phyloP scores from a whole-genome alignment of 2,113 vertebrate genomes.

The Benitochromis conjunctus region DNA sequence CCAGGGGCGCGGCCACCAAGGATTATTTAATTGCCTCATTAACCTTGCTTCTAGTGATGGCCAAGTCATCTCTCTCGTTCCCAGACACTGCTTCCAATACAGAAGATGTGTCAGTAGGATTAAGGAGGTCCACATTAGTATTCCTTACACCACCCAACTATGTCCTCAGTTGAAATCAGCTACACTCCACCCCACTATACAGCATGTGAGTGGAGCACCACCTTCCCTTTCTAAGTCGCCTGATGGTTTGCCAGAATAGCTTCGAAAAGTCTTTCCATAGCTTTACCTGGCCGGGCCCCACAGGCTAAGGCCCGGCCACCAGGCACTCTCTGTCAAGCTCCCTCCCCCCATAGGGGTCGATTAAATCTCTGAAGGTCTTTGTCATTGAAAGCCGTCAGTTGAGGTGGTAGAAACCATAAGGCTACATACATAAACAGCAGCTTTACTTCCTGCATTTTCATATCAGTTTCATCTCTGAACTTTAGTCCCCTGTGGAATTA shows the following conservation, averaged over 20 bases:
- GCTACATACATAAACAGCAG: background rate
- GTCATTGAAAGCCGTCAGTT: too few species aligned
- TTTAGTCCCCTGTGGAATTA: background rate
- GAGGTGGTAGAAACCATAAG: background rate
- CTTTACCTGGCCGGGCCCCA: background rate
- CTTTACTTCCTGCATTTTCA: background rate
- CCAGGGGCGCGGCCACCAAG: background rate
- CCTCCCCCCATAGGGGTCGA: too few species aligned
- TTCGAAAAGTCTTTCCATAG: background rate
- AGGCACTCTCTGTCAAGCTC: background rate
- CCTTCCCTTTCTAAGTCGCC: background rate
- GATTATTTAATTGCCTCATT: background rate
- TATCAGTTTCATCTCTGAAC: background rate
- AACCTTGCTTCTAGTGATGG: background rate
- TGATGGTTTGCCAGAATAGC: background rate
- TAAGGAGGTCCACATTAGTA: too few species aligned
- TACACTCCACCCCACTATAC: background rate
- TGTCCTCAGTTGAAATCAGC: background rate
- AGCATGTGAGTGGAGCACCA: rapidly evolving
- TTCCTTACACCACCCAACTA: background rate
- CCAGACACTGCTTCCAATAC: background rate
- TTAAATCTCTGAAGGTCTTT: too few species aligned
- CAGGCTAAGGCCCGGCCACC: background rate
- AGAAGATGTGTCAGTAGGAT: background rate
- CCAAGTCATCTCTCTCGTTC: background rate